These are phyloP conservation scores for Bombus polaris DNA, from an alignment of 1,140 invertebrate species.

Conservation along the genomic window DNA sequence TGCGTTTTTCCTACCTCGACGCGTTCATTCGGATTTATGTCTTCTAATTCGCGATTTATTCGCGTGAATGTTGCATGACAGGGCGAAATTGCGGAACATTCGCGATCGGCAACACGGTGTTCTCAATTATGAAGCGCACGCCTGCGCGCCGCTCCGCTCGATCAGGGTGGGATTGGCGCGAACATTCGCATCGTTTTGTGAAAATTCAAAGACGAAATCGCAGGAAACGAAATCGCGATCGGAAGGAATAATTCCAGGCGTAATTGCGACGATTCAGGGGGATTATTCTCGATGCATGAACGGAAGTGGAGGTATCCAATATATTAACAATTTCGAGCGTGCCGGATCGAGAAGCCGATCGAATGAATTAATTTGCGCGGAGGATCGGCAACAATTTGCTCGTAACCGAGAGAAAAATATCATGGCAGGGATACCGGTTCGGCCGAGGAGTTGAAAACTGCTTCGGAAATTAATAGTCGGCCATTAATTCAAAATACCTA, in stretches of 20 bases:
- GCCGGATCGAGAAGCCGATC: conserved; percentile 14
- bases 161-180: neutral
- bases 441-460: conserved; percentile 61
- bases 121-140: conserved; percentile 18
- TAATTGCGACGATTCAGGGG: conserved; percentile 28
- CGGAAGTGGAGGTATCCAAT: conserved; percentile 11
- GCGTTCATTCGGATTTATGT: neutral
- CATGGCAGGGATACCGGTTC: neutral
- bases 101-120: neutral
- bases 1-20: neutral
- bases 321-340: conserved; percentile 30
- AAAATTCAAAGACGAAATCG: conserved; percentile 6
- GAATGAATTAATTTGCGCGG: conserved; percentile 23
- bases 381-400: conserved; percentile 12
- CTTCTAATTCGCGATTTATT: conserved; percentile 37
- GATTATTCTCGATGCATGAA: neutral
- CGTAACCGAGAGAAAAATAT: conserved; percentile 23
- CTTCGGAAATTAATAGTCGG: conserved; percentile 59
- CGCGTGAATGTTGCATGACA: neutral
- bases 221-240: neutral
- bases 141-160: neutral
- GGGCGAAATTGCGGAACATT: conserved; percentile 10
- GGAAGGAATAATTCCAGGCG: conserved; percentile 38
- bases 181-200: neutral
- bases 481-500: conserved; percentile 58